phyloP scores from a whole-genome alignment of 2,113 vertebrate species.

The Salvelinus alpinus region DNA sequence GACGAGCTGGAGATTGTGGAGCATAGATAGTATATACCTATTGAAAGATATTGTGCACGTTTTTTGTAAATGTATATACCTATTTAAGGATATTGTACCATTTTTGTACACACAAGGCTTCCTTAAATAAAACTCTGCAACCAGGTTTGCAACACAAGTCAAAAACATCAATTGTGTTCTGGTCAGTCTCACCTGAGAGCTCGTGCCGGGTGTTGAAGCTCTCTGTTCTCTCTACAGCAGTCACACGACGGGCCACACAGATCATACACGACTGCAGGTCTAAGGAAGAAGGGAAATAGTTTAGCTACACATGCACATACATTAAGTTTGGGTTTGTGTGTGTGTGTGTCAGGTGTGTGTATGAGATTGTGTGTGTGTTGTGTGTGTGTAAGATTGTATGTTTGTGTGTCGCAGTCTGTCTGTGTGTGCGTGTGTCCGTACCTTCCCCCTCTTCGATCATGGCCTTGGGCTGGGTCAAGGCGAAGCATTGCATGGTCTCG shows the following conservation, averaged over 20 bases:
- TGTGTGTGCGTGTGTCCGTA: slow-evolving; percentile 51
- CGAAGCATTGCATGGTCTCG: slow-evolving; percentile 98
- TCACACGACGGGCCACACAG: slow-evolving; percentile 91
- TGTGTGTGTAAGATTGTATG: too few species aligned
- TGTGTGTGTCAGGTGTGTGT: too few species aligned
- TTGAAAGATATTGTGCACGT: too few species aligned
- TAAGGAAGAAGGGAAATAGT: slow-evolving; percentile 50
- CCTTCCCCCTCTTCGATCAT: slow-evolving; percentile 98
- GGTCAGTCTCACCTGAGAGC: slow-evolving; percentile 84
- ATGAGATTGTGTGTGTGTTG: too few species aligned
- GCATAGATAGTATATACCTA: too few species aligned
- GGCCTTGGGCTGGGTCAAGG: slow-evolving; percentile 93
- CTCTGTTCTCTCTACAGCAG: slow-evolving; percentile 88
- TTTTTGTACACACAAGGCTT: neutral
- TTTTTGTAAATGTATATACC: too few species aligned
- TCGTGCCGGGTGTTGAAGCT: slow-evolving; percentile 96
- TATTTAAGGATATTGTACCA: too few species aligned
- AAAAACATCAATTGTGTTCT: neutral
- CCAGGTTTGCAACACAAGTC: neutral
- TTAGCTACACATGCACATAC: neutral
- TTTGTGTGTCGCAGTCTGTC: neutral
- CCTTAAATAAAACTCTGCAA: neutral
- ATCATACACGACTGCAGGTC: slow-evolving; percentile 99
- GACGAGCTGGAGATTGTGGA: neutral
- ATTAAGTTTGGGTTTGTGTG: too few species aligned